Conservation (phyloP, 35 echinoderm and acorn worm genomes). For the Chiridota heheva region DNA sequence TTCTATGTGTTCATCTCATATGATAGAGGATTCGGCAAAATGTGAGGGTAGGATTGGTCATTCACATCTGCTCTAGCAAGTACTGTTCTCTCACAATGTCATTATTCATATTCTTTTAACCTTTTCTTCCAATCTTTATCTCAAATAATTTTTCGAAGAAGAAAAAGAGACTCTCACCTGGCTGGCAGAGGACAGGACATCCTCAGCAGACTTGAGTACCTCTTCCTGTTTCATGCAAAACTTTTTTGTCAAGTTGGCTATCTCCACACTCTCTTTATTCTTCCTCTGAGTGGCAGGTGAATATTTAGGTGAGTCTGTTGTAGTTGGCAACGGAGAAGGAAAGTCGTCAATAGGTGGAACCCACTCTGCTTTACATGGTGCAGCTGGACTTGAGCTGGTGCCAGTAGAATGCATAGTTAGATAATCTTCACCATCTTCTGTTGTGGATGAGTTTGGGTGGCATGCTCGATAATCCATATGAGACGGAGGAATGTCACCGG, state of each 20-base stretch:
- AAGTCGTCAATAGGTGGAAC: no score
- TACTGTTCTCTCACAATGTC: no score
- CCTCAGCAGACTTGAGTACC: slow-evolving; percentile 88
- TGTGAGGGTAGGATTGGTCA: no score
- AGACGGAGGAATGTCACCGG: no score
- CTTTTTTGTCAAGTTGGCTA: slow-evolving; percentile 92
- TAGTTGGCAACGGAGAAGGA: background rate
- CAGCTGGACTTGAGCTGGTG: background rate
- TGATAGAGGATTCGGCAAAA: no score
- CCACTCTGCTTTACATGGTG: slow-evolving; percentile 11
- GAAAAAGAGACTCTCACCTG: slow-evolving; percentile 54
- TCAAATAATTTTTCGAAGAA: background rate
- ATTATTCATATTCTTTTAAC: no score
- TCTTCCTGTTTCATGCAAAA: slow-evolving; percentile 90
- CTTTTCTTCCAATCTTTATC: no score
- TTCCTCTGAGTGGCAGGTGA: slow-evolving; percentile 41
- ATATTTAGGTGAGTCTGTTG: slow-evolving; percentile 19
- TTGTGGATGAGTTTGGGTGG: no score
- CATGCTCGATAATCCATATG: no score
- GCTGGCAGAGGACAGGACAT: slow-evolving; percentile 89
- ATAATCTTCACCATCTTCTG: background rate
- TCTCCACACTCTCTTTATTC: slow-evolving; percentile 71
- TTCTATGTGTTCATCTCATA: no score
- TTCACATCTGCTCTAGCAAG: no score
- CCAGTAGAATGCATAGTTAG: background rate